phyloP scores from a whole-genome alignment of 2,113 vertebrate genomes.

The Danionella cerebrum region DNA sequence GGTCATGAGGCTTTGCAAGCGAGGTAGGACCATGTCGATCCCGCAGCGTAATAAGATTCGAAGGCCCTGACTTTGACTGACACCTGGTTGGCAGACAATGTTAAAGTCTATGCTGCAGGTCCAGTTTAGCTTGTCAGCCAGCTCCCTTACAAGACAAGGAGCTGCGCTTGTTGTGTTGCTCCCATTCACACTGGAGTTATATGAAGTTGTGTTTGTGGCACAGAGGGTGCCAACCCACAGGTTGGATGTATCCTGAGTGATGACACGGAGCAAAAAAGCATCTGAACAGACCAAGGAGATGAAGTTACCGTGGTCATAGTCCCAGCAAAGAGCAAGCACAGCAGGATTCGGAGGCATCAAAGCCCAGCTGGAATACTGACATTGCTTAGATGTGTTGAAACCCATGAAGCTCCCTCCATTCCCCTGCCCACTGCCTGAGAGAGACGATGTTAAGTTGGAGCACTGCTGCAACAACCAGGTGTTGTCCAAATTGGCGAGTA shows the following conservation, averaged over 20 bases:
- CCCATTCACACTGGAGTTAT: not conserved
- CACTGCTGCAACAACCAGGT: constrained; percentile 65
- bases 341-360: constrained; percentile 45
- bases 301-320: constrained; percentile 62
- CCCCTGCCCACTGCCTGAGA: not conserved
- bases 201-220: constrained; percentile 35
- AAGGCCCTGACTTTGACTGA: constrained; percentile 43
- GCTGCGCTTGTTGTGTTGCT: not conserved
- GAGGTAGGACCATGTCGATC: constrained; percentile 50
- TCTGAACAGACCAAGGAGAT: constrained; percentile 54
- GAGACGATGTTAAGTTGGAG: constrained; percentile 45
- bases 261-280: constrained; percentile 37
- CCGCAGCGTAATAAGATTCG: constrained; percentile 58
- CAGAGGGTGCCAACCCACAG: constrained; percentile 62
- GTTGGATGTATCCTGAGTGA: constrained; percentile 55
- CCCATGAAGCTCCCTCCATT: constrained; percentile 17
- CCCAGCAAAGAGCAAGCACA: constrained; percentile 65
- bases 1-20: constrained; percentile 40
- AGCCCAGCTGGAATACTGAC: constrained; percentile 62
- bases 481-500: constrained; percentile 64
- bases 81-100: constrained; percentile 51
- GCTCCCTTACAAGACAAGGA: constrained; percentile 48
- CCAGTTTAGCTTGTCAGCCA: constrained; percentile 59
- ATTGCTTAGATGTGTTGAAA: constrained; percentile 50
- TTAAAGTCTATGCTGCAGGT: constrained; percentile 57